phyloP scores from a whole-genome alignment of 2,113 vertebrate genomes.

The Eonycteris spelaea region DNA sequence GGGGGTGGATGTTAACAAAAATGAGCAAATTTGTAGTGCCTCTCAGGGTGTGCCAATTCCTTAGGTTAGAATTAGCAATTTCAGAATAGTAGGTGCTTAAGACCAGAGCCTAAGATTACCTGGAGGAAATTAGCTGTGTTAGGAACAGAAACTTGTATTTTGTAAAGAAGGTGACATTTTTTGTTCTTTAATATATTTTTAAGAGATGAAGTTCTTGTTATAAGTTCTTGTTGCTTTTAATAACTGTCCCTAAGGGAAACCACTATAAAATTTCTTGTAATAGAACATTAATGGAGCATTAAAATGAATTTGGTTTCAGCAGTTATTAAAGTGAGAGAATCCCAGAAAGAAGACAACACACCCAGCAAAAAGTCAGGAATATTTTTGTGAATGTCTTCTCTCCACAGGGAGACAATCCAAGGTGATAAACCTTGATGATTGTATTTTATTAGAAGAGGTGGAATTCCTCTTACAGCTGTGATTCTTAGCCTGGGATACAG shows the following conservation, averaged over 20 bases:
- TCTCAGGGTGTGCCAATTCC: background rate
- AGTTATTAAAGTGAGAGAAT: background rate
- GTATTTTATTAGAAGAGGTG: background rate
- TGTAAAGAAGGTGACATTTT: background rate
- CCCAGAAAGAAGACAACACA: background rate
- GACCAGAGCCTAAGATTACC: background rate
- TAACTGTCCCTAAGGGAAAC: background rate
- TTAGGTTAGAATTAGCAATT: background rate
- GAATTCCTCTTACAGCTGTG: background rate
- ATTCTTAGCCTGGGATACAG: background rate
- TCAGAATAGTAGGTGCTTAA: background rate
- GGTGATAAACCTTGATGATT: background rate
- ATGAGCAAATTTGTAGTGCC: background rate
- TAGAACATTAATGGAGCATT: background rate
- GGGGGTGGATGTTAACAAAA: background rate
- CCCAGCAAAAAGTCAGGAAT: background rate
- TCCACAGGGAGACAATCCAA: background rate
- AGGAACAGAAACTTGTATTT: constrained; percentile 18
- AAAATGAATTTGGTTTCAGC: background rate
- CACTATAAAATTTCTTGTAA: background rate
- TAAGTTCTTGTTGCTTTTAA: background rate
- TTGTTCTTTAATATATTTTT: background rate
- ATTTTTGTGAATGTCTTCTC: background rate
- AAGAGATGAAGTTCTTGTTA: background rate
- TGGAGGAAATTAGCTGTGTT: background rate